These are phyloP conservation scores for Hassar affinis DNA, from an alignment of 2,113 vertebrate genomes.

Conservation along the genomic window DNA sequence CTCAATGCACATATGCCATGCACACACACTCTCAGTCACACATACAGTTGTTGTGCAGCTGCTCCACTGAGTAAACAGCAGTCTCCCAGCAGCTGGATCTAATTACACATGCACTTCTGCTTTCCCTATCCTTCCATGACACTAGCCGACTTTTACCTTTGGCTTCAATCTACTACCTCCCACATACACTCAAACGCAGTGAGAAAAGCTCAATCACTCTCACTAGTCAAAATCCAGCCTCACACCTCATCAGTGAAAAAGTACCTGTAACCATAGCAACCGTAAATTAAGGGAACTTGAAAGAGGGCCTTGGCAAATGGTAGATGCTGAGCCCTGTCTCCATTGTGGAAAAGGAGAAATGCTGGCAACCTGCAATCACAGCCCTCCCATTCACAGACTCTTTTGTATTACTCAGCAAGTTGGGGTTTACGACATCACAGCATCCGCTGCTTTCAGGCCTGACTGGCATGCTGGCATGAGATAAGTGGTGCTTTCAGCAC, in stretches of 20 bases:
- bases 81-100: conserved; percentile 63
- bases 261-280: conserved; percentile 72
- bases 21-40: conserved; percentile 36
- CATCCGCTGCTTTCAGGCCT: conserved; percentile 74
- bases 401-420: conserved; percentile 79
- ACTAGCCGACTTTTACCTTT: conserved; percentile 60
- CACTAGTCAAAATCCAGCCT: conserved; percentile 35
- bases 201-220: conserved; percentile 30
- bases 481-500: conserved; percentile 73
- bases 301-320: conserved; percentile 70
- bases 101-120: conserved; percentile 63
- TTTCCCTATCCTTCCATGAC: conserved; percentile 57
- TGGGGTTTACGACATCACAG: conserved; percentile 75
- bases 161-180: conserved; percentile 54
- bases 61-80: conserved; percentile 61
- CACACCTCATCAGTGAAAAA: conserved; percentile 72
- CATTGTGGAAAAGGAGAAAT: conserved; percentile 71
- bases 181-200: conserved; percentile 17
- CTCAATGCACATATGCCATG: neutral
- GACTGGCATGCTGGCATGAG: conserved; percentile 75
- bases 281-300: conserved; percentile 74
- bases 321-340: conserved; percentile 68
- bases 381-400: conserved; percentile 70
- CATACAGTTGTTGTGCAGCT: conserved; percentile 56
- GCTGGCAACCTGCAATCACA: conserved; percentile 76